Evolutionary conservation across 2,888 invertebrate species (phyloP), one percentile per base, ranked within the genome.

Genomic region (Lasioglossum villosulum): DNA sequence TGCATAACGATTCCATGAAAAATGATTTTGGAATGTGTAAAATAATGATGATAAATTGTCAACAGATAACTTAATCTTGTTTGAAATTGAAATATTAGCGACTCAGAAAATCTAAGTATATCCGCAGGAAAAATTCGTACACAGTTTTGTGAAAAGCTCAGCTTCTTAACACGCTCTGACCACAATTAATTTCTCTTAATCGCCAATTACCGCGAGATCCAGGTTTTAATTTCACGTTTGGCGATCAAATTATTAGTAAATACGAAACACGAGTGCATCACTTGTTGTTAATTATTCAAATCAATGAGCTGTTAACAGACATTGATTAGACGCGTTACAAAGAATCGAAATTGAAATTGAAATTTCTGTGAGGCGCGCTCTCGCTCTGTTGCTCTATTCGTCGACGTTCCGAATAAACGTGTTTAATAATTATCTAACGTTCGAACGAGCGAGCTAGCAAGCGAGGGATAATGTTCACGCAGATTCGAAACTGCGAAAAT

Each of bases 191-290:
- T 66, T 66, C 34, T 8, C 34, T 30, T 34, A 66, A 66, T 66
- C 30, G 66, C 30, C 19, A 68, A 68, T 68, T 37, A 37, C 23
- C 23, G 37, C 39, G 37, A 1, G 37, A 39, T 68, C 23, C 68
- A n/a, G 23, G n/a, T 68, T 68, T 68, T 34, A 37, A 37, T 68
- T n/a, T 52, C 68, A 48, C 74, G 39, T 52, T 45, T 37, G 56
- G 8, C 56, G 23, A 39, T 79, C 63, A 10, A 72, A 30, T 59
- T 81, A 68, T 68, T 68, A 37, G 37, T 68, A 68, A 68, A 68
- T 68, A 66, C 66, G 66, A 66, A 34, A 34, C 56, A 10, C 63
- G 56, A 42, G 34, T 39, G 42, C 42, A 75, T 75, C 63, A 63
- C 30, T 42, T 59, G 37, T 27, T 59, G 37, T 63, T 68, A 68